Evolutionary conservation across 2,113 vertebrate species (phyloP), one percentile per base, ranked within the genome.

Genomic region (Eptatretus burgeri): DNA sequence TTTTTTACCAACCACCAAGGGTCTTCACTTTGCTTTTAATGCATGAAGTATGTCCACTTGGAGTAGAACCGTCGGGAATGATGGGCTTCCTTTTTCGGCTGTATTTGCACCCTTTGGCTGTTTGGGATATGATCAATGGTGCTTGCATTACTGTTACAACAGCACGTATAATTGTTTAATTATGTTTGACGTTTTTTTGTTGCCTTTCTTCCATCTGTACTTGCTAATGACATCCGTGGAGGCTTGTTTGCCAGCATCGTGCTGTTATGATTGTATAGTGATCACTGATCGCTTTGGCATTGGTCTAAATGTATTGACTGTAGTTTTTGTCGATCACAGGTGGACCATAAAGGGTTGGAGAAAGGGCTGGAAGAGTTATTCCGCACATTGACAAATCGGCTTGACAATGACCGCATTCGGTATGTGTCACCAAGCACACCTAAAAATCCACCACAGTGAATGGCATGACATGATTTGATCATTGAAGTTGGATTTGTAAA

Each of bases 341-440:
- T 94, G 49, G 89, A 94, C 74, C 88, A 94, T 64, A 91, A 86
- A 71, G 88, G 88, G 41, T 86, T 85, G 63, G 88, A 94, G 70
- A 87, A 89, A 67, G 84, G 83, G 8, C 75, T 94, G 60, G 88
- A 88, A 64, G 77, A 83, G 68, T 76, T 78, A 0, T 94, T 91
- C 71, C 73, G 80, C 1, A 81, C 83, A 66, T 83, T 93, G 82
- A 81, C 87, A 52, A 74, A 74, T 65, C 78, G 69, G 66, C 69
- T 86, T 74, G 81, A 74, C 64, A 94, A 82, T 27, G 77, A 78
- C 68, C 82, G 84, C 81, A 77, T 94, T 75, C 85, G 79, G 88
- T 94, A 78, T 41, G 49, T 64, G 11, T 10, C 10, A 41, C 27
- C 27, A 41, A n/a, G 3, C 27, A 41, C 3, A 5, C 27, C 3